Evolutionary conservation across 2,888 invertebrate genomes (phyloP).

Genomic region (Pterostichus madidus): DNA sequence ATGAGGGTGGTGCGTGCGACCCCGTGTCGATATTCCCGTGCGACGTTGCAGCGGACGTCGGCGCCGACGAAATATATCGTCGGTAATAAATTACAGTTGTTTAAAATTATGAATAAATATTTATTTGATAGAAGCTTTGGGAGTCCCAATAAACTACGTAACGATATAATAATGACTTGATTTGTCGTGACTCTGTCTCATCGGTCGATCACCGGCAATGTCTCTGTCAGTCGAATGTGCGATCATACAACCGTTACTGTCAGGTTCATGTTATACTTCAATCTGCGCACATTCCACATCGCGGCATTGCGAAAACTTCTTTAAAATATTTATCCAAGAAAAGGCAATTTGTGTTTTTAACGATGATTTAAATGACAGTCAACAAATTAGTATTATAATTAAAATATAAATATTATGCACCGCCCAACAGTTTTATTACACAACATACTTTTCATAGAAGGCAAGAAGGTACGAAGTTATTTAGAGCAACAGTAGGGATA

Average conservation of each 20-base stretch:
- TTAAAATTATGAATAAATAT: conserved; percentile 60
- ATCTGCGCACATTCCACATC: conserved; percentile 4
- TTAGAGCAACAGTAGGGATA: conserved; percentile 6
- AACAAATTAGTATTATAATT: neutral
- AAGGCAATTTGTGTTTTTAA: neutral
- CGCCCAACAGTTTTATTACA: neutral
- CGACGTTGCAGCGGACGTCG: conserved; percentile 21
- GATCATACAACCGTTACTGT: conserved; percentile 20
- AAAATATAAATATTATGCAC: neutral
- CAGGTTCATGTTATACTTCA: conserved; percentile 19
- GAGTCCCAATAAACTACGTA: conserved; percentile 40
- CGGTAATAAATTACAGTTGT: conserved; percentile 58
- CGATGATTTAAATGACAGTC: neutral
- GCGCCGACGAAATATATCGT: conserved; percentile 50
- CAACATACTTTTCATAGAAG: neutral
- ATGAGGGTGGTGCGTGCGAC: conserved; percentile 64
- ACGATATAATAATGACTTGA: conserved; percentile 62
- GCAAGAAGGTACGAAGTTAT: neutral
- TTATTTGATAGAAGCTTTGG: conserved; percentile 52
- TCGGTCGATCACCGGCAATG: neutral
- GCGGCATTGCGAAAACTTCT: conserved; percentile 12
- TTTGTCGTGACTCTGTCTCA: conserved; percentile 47
- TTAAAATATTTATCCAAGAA: neutral
- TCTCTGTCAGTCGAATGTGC: neutral
- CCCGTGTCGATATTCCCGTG: conserved; percentile 47